Base-by-base conservation (phyloP, 2,113 vertebrate genomes). In the Chunga burmeisteri region DNA sequence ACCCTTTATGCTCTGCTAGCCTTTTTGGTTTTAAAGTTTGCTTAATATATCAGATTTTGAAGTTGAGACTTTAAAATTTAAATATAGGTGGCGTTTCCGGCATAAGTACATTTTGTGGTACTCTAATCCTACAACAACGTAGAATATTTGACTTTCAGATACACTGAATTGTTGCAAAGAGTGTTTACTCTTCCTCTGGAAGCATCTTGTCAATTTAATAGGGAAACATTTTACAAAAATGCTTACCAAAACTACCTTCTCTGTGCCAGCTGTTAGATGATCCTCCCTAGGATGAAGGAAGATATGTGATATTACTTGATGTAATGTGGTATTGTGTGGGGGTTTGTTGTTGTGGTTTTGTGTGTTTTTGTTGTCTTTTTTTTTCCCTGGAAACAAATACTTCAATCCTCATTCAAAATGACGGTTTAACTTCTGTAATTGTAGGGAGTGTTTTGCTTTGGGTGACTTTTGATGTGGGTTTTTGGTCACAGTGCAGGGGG, bases 381-480 rank as follows among this genome's bases (percentile, higher is more conserved):
- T 85, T 93, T 65, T 63, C 75, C 53, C 72, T 36, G 44, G 40
- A 90, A 94, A 56, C 17, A 50, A 86, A 73, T 80, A 30, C 79
- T 90, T 95, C 61, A 75, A 8, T 86, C 66, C 40, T 90, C 62
- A 49, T 56, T 86, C 79, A 65, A 42, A 94, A 65, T 61, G 58
- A 66, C 21, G 7, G 58, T 90, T 90, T 88, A 71, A 85, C 22
- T 88, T 93, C 46, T 77, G 46, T 93, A 93, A 93, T 93, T 93
- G 67, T 80, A 95, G 94, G 91, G 91, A 90, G 53, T 77, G 49
- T 82, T 94, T 90, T 83, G 66, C 36, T 93, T 88, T 86, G 58
- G 25, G 50, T 71, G 19, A 58, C 55, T 95, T 96, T 95, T 96
- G 86, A 96, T 96, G 93, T 96, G 96, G 93, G 22, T 59, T 95